These are phyloP conservation scores for Papilio aristodemus DNA, from an alignment of 1,140 invertebrate species.

Conservation along the genomic window DNA sequence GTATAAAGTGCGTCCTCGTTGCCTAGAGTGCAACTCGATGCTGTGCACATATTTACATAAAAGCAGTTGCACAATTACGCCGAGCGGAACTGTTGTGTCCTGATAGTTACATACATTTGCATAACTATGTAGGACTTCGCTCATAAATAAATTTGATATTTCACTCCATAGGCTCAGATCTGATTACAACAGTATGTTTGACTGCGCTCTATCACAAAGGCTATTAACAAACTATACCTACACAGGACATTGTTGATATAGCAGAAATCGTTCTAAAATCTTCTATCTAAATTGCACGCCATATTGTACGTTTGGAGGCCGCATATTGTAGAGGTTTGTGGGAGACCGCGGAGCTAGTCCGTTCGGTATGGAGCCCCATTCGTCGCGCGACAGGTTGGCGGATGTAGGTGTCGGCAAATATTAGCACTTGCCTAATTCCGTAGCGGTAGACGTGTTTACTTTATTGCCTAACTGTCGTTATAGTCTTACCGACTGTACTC, in stretches of 20 bases:
- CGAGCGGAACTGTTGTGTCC: conserved; percentile 39
- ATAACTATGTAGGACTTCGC: conserved; percentile 22
- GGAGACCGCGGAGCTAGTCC: not conserved
- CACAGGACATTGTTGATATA: not conserved
- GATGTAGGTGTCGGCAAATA: conserved; percentile 77
- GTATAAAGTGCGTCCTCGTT: conserved; percentile 37
- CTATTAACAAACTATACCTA: not conserved
- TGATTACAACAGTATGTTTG: conserved; percentile 14
- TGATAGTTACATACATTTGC: conserved; percentile 26
- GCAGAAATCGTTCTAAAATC: not conserved
- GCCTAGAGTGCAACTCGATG: conserved; percentile 38
- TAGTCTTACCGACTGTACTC: conserved; percentile 11
- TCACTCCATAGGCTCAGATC: not conserved
- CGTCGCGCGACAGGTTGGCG: conserved; percentile 62
- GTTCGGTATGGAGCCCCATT: conserved; percentile 29
- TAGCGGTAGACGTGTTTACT: conserved; percentile 55
- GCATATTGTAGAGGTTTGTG: not conserved
- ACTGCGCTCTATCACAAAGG: not conserved
- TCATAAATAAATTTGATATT: conserved; percentile 15
- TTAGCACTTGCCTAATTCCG: conserved; percentile 71
- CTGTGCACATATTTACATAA: conserved; percentile 43
- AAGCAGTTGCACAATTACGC: conserved; percentile 43
- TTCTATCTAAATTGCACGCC: not conserved
- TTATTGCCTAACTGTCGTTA: conserved; percentile 58
- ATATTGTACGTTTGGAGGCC: conserved; percentile 6